Conservation (phyloP, 2,113 vertebrate genomes). For the Henicopernis longicauda region DNA sequence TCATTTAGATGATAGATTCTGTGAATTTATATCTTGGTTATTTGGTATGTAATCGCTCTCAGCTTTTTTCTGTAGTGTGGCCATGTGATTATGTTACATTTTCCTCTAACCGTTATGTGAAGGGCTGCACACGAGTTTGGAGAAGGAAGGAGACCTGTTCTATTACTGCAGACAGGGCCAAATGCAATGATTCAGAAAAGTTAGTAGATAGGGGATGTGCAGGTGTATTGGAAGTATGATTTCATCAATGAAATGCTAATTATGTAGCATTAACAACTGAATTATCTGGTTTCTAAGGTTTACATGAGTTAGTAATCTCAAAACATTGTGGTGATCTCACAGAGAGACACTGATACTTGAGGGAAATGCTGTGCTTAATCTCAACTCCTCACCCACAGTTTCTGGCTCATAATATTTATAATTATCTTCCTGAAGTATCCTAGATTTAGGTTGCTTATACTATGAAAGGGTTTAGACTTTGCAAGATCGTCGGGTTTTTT, state of each 20-base stretch:
- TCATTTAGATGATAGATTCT: not conserved
- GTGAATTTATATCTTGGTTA: not conserved
- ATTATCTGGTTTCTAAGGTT: not conserved
- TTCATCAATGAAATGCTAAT: not conserved
- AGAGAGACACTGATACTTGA: not conserved
- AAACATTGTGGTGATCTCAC: not conserved
- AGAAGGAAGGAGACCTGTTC: not conserved
- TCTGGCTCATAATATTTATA: not conserved
- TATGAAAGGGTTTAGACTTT: not conserved
- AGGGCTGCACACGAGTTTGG: not conserved
- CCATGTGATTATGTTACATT: not conserved
- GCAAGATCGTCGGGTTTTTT: not conserved
- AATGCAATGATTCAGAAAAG: not conserved
- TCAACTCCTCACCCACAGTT: not conserved
- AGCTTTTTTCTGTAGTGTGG: not conserved
- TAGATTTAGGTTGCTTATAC: not conserved
- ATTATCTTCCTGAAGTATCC: not conserved
- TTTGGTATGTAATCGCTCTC: not conserved
- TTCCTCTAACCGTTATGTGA: not conserved
- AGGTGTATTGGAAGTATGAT: not conserved
- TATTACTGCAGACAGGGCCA: not conserved
- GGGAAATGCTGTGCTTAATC: not conserved
- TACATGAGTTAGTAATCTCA: not conserved
- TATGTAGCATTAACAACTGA: not conserved
- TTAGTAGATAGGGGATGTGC: not conserved